Evolutionary conservation across 2,113 vertebrate species (phyloP).

Genomic region (Apteryx mantelli): DNA sequence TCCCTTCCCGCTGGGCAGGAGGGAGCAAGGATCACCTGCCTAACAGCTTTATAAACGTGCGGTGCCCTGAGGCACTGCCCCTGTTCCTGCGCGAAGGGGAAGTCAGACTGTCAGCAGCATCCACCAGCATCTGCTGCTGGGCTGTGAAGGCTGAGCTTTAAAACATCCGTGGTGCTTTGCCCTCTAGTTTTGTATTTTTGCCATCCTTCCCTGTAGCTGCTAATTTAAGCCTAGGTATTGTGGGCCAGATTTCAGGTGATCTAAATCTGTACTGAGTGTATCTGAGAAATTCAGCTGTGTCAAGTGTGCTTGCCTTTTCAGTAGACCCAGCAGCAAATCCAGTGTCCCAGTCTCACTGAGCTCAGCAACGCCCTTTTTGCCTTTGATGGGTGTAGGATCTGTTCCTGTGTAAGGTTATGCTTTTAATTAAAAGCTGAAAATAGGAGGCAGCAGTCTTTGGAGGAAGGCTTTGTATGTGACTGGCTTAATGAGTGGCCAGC

Average conservation of each 20-base stretch:
- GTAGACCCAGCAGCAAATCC: not conserved
- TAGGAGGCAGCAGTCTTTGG: constrained; percentile 2
- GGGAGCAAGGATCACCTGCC: not conserved
- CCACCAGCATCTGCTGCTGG: not conserved
- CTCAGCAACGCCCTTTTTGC: not conserved
- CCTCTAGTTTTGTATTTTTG: not conserved
- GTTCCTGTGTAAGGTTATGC: constrained; percentile 22
- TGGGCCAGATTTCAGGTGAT: not conserved
- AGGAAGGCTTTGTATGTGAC: constrained; percentile 11
- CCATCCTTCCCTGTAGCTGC: not conserved
- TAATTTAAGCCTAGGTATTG: not conserved
- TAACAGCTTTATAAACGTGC: not conserved
- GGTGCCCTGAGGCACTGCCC: not conserved
- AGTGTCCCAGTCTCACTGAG: not conserved
- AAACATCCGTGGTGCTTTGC: not conserved
- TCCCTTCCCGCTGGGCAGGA: not conserved
- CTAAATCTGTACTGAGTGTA: not conserved
- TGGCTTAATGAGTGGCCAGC: not conserved
- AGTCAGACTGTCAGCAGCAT: not conserved
- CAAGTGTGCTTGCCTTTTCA: not conserved
- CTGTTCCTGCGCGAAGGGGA: not conserved
- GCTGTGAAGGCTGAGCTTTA: not conserved
- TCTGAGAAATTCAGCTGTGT: not conserved
- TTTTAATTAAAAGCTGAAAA: constrained; percentile 64
- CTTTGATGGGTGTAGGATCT: not conserved